These are phyloP conservation scores for Ptychoptera contaminata DNA, from an alignment of 2,888 invertebrate species.

Conservation along the genomic window DNA sequence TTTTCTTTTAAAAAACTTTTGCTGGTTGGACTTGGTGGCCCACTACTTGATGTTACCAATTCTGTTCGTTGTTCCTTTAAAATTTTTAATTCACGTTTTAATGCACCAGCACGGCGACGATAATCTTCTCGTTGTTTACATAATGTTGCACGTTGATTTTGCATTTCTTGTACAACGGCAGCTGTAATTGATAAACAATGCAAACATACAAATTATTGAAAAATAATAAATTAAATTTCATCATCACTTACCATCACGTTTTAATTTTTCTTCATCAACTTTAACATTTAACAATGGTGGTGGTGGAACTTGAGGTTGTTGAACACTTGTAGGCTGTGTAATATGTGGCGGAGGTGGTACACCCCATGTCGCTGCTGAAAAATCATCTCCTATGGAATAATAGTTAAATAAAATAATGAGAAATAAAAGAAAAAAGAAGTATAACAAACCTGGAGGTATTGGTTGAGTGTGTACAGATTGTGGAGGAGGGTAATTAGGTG, in stretches of 20 bases:
- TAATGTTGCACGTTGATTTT: conserved; percentile 66
- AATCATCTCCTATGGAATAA: conserved; percentile 7
- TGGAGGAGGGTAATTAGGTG: conserved; percentile 21
- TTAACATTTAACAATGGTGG: conserved; percentile 4
- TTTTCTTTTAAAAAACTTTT: conserved; percentile 68
- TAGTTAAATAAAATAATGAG: no score
- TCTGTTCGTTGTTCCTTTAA: conserved; percentile 65
- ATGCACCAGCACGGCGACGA: conserved; percentile 52
- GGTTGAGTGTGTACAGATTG: conserved; percentile 12
- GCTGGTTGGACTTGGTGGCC: conserved; percentile 59
- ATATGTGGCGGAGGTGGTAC: conserved; percentile 3
- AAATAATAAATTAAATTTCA: conserved; percentile 1
- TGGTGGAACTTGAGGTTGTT: conserved; percentile 7
- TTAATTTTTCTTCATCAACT: conserved; percentile 14
- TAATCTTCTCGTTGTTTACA: conserved; percentile 70
- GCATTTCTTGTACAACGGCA: conserved; percentile 68
- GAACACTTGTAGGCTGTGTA: conserved; percentile 5
- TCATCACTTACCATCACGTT: conserved; percentile 25
- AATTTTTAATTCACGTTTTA: conserved; percentile 63
- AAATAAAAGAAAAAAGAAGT: no score
- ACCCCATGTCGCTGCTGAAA: conserved; percentile 2
- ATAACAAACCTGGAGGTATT: conserved; percentile 4
- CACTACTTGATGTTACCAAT: conserved; percentile 41
- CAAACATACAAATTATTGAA: conserved; percentile 5
- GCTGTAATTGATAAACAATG: no score